Base-by-base conservation (phyloP, 2,797 vertebrate genomes). In the Malacoctenus gilli region DNA sequence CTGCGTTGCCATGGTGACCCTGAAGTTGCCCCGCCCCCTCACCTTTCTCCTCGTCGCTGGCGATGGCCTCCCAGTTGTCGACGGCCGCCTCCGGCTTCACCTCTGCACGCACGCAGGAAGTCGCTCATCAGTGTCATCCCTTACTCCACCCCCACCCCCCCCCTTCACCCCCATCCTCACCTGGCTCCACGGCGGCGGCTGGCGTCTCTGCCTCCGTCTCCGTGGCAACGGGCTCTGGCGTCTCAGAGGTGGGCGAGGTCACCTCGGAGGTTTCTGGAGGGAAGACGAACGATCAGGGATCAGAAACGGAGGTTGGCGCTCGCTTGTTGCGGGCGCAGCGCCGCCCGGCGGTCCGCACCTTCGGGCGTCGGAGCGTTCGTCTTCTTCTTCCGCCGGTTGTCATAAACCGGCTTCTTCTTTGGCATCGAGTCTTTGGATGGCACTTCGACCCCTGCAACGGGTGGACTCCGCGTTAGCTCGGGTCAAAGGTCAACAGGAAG, bases 391-490 rank as follows among this genome's bases (percentile, higher is more conserved):
- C 94, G 95, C 89, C 92, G 96, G 86, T 98, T 95, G 69, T 92
- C 91, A 77, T 98, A 98, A 84, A 98, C 87, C 2, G 96, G 96
- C 80, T 95, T 96, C 84, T 96, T 99, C 91, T 96, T 99, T 92
- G 94, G 93, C 94, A 95, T 59, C 1, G 93, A 92, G 79, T 99
- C 97, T 94, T 96, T 98, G 85, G 93, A 96, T 89, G 96, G 97
- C 90, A 98, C 95, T 84, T 98, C 95, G 75, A 99, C 89, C 77
- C 97, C 97, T 98, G 58, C 8, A 54, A n/a, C n/a, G n/a, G n/a
- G n/a, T n/a, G n/a, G n/a, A n/a, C n/a, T n/a, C n/a, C n/a, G n/a
- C n/a, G n/a, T n/a, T n/a, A n/a, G n/a, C n/a, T n/a, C n/a, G n/a
- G n/a, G n/a, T n/a, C n/a, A n/a, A n/a, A n/a, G n/a, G n/a, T n/a